Evolutionary conservation across 2,888 invertebrate species (phyloP), one percentile per base, ranked within the genome.

Genomic region (Endomychus coccineus): DNA sequence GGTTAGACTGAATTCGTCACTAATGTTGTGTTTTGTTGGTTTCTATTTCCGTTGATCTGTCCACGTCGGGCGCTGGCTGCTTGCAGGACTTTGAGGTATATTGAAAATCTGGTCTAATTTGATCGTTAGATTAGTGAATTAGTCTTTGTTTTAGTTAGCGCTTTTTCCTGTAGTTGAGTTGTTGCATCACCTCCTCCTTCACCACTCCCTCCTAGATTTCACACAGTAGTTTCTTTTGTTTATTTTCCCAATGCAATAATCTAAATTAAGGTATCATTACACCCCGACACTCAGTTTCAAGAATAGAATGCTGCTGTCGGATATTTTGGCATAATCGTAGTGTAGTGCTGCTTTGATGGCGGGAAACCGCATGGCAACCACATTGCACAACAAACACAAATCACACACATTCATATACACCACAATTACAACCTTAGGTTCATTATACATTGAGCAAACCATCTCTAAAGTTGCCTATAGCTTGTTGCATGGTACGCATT

Each of bases 41-140:
- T 74, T 77, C 73, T 58, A 54, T 60, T 62, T 55, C 58, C 58
- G 58, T 56, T 55, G 59, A 60, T 61, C 60, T 62, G 62, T 67
- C 62, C 61, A 62, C 78, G 75, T 77, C 75, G 69, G 34, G 28
- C 16, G 33, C 33, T 38, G 38, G 77, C 75, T 70, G 75, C 74
- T 71, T 70, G 73, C 77, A 71, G 85, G 85, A 85, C 77, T 85
- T 84, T 78, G 85, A 85, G 85, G 85, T 85, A 85, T 61, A 60
- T 61, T 59, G 54, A 60, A 55, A 52, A 62, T 55, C 56, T 63
- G 59, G 56, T 63, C 58, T 60, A 58, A 58, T 56, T 58, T 65
- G 62, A 58, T 61, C 63, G 64, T 65, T 64, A 62, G 64, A 56
- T 56, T 59, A 58, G 58, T 54, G 55, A 50, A 43, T 51, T 66